Percentiles rank a stretch among this genome's conserved stretches.
Conservation (phyloP, 2,888 invertebrate genomes). For the Caenorhabditis sp. region DNA sequence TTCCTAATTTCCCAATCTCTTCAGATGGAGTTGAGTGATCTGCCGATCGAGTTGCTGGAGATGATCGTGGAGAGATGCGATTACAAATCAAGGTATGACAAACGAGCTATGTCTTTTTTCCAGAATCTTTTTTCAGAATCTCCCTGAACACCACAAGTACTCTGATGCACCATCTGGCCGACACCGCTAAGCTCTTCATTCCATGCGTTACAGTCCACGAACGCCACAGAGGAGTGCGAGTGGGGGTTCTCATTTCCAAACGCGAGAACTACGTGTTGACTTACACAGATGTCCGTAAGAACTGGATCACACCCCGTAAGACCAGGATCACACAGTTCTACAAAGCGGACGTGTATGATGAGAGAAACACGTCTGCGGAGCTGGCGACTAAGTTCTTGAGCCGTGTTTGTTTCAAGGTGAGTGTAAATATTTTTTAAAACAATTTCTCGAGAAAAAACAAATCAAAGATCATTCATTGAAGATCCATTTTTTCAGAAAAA, state of each 20-base stretch:
- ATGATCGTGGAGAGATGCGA: slow-evolving; percentile 32
- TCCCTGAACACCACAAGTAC: not conserved
- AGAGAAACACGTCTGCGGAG: not conserved
- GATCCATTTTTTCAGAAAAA: slow-evolving; percentile 16
- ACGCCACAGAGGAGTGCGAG: not conserved
- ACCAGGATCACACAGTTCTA: slow-evolving; percentile 7
- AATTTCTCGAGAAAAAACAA: too few species aligned
- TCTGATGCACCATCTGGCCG: not conserved
- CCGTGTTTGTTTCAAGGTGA: too few species aligned
- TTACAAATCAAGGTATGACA: slow-evolving; percentile 30
- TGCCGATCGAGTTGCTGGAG: slow-evolving; percentile 25
- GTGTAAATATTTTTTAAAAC: too few species aligned
- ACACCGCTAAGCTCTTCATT: slow-evolving; percentile 24
- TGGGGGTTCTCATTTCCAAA: slow-evolving; percentile 1
- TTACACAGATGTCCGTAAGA: too few species aligned
- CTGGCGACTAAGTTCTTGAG: slow-evolving; percentile 3
- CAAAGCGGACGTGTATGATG: not conserved
- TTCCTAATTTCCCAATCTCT: not conserved
- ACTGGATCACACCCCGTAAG: too few species aligned
- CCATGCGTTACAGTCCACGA: slow-evolving; percentile 20
- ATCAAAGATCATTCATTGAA: too few species aligned
- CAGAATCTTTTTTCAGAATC: slow-evolving; percentile 17
- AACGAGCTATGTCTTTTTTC: not conserved
- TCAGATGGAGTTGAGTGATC: slow-evolving; percentile 17
- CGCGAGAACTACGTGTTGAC: not conserved